phyloP scores from a whole-genome alignment of 2,888 invertebrate genomes.

The Noctua fimbriata region DNA sequence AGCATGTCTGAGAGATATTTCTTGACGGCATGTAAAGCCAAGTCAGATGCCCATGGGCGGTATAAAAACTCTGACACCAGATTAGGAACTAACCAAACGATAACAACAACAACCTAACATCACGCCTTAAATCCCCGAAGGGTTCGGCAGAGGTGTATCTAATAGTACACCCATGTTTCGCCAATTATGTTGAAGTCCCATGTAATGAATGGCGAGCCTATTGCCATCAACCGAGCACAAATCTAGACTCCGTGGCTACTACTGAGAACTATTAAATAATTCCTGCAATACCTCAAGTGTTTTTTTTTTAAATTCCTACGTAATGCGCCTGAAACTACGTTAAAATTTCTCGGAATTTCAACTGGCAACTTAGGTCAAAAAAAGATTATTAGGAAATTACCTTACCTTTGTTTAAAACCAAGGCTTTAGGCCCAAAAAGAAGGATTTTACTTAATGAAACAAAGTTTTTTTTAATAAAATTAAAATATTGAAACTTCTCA shows the following conservation, averaged over 20 bases:
- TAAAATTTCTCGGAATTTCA: background rate
- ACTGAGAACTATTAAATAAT: background rate
- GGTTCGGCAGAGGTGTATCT: background rate
- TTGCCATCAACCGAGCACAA: no score
- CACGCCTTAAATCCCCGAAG: background rate
- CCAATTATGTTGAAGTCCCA: background rate
- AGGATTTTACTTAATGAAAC: background rate
- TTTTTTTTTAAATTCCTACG: background rate
- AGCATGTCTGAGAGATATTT: no score
- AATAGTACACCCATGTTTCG: background rate
- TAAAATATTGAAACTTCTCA: background rate
- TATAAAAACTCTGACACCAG: no score
- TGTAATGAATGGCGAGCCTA: background rate
- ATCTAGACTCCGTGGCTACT: background rate
- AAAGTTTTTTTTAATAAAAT: conserved; percentile 16
- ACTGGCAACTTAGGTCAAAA: conserved; percentile 1
- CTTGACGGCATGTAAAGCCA: no score
- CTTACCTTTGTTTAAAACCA: background rate
- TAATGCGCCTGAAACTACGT: background rate
- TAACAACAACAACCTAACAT: background rate
- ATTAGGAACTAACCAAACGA: no score
- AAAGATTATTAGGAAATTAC: background rate
- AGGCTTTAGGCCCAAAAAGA: background rate
- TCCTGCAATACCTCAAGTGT: background rate
- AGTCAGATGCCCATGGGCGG: no score